Evolutionary conservation across 2,888 invertebrate species (phyloP), one percentile per base, ranked within the genome.

Genomic region (Malthinus flaveolus): DNA sequence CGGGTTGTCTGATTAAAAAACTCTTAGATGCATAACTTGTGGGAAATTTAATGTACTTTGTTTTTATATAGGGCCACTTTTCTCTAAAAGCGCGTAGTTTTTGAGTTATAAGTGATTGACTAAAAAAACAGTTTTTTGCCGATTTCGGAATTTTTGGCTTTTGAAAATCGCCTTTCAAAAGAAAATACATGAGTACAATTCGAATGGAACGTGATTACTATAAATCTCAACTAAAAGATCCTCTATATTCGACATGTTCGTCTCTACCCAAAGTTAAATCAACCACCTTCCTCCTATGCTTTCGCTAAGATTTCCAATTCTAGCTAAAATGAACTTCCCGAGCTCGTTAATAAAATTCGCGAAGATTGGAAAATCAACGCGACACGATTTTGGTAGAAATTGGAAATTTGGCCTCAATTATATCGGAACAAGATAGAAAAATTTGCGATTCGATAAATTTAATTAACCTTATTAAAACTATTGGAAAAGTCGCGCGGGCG

Each of bases 151-250:
- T n/a, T n/a, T n/a, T n/a, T n/a, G n/a, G n/a, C n/a, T n/a, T n/a
- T n/a, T 42, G 39, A 42, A 15, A 42, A 15, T 42, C 23, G 39
- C 13, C 39, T 42, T n/a, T 5, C 13, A 42, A 12, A 42, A n/a
- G 39, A 13, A n/a, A 42, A 42, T 13, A 42, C 39, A 42, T 42
- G 15, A 23, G 15, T n/a, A 42, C 13, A 42, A 42, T 42, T 42
- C 39, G 39, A 42, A 15, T 42, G 15, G 39, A 42, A 42, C 39
- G 39, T 42, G 39, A 42, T 42, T 42, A 42, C 39, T 42, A 42
- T 42, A 42, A 42, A 42, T 23, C 13, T 42, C 39, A 15, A 42
- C 15, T 23, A 15, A 15, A 23, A 13, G 39, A 42, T 42, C 39
- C 15, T 42, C 39, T 15, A 23, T 23, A 23, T 23, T 13, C 23